Evolutionary conservation across 2,797 vertebrate species (phyloP), one percentile per base, ranked within the genome.

Genomic region (Rhinella marina): DNA sequence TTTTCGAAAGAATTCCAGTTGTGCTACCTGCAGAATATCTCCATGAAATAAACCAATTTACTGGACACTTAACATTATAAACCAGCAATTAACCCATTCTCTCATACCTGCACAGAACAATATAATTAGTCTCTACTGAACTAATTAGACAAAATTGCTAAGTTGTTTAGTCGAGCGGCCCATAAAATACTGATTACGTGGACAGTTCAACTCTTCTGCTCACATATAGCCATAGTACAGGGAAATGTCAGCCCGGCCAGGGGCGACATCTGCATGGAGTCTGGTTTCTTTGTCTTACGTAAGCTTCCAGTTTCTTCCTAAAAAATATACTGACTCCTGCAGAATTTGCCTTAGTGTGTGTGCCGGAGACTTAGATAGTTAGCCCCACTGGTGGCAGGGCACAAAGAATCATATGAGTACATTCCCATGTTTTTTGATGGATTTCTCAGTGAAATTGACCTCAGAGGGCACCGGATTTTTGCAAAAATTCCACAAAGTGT

Each of bases 111-210:
- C 73, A 64, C 54, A 48, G 79, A 64, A 23, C 68, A 59, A 78
- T 50, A 48, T 82, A 86, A 89, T 80, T 79, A 62, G 72, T 87
- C 81, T 78, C 81, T 41, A 41, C 83, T 84, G 56, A 29, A 86
- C 88, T 59, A 86, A 89, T 89, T 89, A 87, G 41, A 87, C 16
- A 11, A 27, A 84, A 89, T 84, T 84, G 81, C 85, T 62, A 61
- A 17, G 70, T 56, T 68, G 23, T 73, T 86, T 29, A 50, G 73
- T 21, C 61, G 21, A 73, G 23, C 25, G 80, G 21, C 62, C 78
- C 80, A 68, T 52, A 77, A 89, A 85, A 72, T 59, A 32, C 76
- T 83, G 61, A 87, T 78, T 68, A 84, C 81, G 29, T 72, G 62
- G n/a, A 80, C 32, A 52, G 80, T 83, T 62, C 83, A 73, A 70